Evolutionary conservation across 2,113 vertebrate genomes (phyloP).

Genomic region (Dunckerocampus dactyliophorus): DNA sequence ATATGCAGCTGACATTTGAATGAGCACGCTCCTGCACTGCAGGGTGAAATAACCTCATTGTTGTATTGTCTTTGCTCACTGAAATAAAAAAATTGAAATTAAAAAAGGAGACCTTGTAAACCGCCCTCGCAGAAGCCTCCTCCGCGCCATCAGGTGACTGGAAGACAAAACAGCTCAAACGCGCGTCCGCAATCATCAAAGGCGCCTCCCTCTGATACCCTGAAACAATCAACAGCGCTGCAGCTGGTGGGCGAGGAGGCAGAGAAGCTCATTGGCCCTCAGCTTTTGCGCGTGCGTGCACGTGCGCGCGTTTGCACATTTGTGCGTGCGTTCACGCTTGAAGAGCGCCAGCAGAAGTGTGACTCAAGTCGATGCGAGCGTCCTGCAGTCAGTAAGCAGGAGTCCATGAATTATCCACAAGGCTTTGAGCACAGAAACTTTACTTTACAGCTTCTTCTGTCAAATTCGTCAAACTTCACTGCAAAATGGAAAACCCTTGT

Average conservation of each 20-base stretch:
- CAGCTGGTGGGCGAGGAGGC: constrained; percentile 21
- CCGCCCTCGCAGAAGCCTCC: background rate
- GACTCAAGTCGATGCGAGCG: constrained; percentile 30
- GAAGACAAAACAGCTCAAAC: constrained; percentile 24
- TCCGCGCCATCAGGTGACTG: background rate
- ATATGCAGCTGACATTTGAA: constrained; percentile 2
- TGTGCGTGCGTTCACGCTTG: constrained; percentile 22
- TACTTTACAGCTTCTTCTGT: constrained; percentile 5
- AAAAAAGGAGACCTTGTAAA: background rate
- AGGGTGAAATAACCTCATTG: background rate
- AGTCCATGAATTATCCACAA: constrained; percentile 43
- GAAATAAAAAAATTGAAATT: background rate
- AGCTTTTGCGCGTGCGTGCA: background rate
- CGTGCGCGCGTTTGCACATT: background rate
- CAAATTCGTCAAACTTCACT: constrained; percentile 10
- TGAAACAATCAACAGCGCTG: constrained; percentile 39
- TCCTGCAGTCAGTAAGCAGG: constrained; percentile 26
- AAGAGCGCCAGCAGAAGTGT: constrained; percentile 21
- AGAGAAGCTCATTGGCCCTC: constrained; percentile 1
- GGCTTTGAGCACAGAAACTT: constrained; percentile 15
- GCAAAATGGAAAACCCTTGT: constrained; percentile 15
- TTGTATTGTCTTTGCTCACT: background rate
- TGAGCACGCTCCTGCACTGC: background rate
- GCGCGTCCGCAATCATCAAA: constrained; percentile 35
- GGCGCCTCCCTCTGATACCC: constrained; percentile 15